Evolutionary conservation across 1,140 invertebrate genomes (phyloP), one percentile per base, ranked within the genome.

Genomic region (Lineus longissimus): DNA sequence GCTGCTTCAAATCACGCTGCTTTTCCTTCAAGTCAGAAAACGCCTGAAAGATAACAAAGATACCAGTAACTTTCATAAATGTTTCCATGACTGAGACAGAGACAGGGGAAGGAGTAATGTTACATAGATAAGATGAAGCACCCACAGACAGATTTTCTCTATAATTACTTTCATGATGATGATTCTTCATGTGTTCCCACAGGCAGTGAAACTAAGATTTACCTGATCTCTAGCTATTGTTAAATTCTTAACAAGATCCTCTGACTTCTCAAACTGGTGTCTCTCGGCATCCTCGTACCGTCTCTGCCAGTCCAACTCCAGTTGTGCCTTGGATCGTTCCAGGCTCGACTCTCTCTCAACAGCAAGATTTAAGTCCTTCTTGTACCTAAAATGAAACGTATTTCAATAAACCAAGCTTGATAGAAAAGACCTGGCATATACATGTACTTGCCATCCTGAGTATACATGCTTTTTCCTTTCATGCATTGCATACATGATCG

Each of bases 261-360:
- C 78, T 7, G 77, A 77, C 57, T 73, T 73, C 51, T 75, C 67
- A 61, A 76, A 79, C 66, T 76, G 73, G 11, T 66, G 60, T 33
- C 74, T 70, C 63, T 80, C 76, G 6, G 74, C 23, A 55, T 76
- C 70, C 41, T 79, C 75, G 61, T 65, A 75, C 31, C 76, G 65
- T 58, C 73, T 70, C 71, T 79, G 78, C 79, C 79, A 81, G 69
- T 79, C 78, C 1, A 79, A 61, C n/a, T 78, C 73, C 47, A 74
- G 40, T 69, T 79, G 76, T 2, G 70, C 67, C 61, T 77, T 77
- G 41, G 70, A 64, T 47, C 72, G 64, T 64, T 80, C 75, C 40
- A 77, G 59, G 22, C 62, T 58, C 13, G 66, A 62, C 64, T 77
- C 76, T 51, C 78, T 66, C 51, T 79, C 76, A 9, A 74, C 62